Base-by-base conservation (phyloP, 2,113 vertebrate species). In the Orthochromis indermauri region DNA sequence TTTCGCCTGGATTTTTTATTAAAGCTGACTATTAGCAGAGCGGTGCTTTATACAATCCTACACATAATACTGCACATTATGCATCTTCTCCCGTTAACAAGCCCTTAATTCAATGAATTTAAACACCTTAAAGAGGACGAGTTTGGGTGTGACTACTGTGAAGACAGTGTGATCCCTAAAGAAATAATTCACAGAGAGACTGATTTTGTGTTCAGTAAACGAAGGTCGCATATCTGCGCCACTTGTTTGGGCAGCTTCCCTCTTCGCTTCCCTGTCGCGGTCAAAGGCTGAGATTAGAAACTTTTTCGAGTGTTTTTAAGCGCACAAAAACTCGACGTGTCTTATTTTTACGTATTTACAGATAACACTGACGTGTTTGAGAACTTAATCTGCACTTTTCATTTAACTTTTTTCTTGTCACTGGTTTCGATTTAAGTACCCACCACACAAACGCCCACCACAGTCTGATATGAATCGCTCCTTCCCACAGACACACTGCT, bases 361-460 rank as follows among this genome's bases (percentile, higher is more conserved):
- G 28, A 40, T 21, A 81, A 42, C 8, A 11, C 12, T 47, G 11
- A 78, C 14, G 7, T 51, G 10, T 47, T 78, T 13, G 11, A 31
- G 73, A 78, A 51, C 26, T 78, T 78, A 47, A 51, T 17, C 19
- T 24, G 5, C 4, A 45, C 40, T 51, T 33, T 10, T 51, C 73
- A 49, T 78, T 45, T 37, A 19, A 68, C 28, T 63, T 68, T 31
- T 66, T 37, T 37, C 55, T 55, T 53, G 33, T 84, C 21, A 4
- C 1, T 55, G 73, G 92, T 95, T 95, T 95, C 95, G 90, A 5
- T 95, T 94, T 86, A 66, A 4, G 10, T 73, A 4, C 1, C n/a
- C n/a, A 83, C 86, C 86, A 17, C 37, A 55, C 4, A 8, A 68
- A 79, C 92, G 71, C 91, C 93, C 71, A 90, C 92, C 6, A 21